Base-by-base conservation (phyloP, 2,113 vertebrate genomes). In the Syngnathus floridae region DNA sequence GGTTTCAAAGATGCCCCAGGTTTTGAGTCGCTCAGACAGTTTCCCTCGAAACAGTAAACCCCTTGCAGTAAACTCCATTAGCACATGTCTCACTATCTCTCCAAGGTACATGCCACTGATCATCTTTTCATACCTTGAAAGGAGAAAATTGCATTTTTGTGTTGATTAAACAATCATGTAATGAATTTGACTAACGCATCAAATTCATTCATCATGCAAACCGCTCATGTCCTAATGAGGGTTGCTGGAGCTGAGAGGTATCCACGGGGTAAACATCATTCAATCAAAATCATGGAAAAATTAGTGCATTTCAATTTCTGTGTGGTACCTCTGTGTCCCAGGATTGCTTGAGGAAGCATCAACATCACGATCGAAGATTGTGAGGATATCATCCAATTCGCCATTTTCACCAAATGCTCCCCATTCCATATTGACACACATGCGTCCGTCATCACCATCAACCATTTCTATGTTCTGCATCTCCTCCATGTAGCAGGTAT, bases 381-480 rank as follows among this genome's bases (percentile, higher is more conserved):
- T 98, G 80, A 85, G 90, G 19, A 98, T 21, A 67, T 95, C 92
- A 0, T 98, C 92, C 17, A 99, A 84, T 86, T 94, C 95, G 0
- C 93, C 94, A 0, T 40, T 86, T 78, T 98, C 97, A 9, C 97
- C 97, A 0, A 98, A 99, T 0, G 94, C 96, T 0, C 96, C 97
- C 97, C 97, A 99, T 73, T 99, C 97, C 92, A 96, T 94, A 84
- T 98, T 99, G 75, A 98, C 64, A 8, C 96, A 99, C 97, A 99
- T 99, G 11, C 85, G 91, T 5, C 96, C 97, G 16, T 93, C 90
- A 0, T 94, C 86, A 0, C 94, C 94, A 6, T 94, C 93, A 82
- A 95, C 93, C 84, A 95, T 84, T 75, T 98, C 94, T 51, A 99
- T 89, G 1, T 98, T 97, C 38, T 79, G 79, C 93, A 98, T 94